These are phyloP conservation scores for Arizona elegans DNA, from an alignment of 2,113 vertebrate species.

Conservation along the genomic window DNA sequence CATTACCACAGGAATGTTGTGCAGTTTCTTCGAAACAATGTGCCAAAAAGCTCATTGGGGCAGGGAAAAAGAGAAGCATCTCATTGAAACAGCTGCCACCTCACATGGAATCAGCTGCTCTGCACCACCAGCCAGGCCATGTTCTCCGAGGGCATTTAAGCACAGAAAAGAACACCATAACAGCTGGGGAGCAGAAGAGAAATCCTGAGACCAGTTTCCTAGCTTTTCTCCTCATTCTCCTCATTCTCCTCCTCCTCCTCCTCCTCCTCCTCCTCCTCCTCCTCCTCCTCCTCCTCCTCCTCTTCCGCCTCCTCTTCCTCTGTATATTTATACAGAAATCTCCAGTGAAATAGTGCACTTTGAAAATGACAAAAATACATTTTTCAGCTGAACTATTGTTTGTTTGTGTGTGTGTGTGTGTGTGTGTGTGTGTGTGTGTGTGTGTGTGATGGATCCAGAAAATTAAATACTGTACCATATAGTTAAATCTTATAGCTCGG, in stretches of 20 bases:
- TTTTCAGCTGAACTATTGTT: background rate
- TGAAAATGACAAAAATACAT: background rate
- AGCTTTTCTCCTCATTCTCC: background rate
- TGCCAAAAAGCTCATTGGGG: background rate
- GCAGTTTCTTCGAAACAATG: background rate
- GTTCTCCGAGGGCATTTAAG: background rate
- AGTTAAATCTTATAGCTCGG: background rate
- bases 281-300: background rate
- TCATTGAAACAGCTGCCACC: background rate
- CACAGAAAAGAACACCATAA: background rate
- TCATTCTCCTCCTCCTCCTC: too few species aligned
- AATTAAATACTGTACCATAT: background rate
- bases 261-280: background rate
- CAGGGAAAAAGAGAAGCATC: background rate
- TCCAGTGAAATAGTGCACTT: background rate
- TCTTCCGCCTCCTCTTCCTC: background rate
- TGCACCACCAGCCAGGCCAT: constrained; percentile 10
- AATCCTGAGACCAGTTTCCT: background rate
- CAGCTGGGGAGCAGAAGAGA: background rate
- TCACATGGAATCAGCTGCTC: background rate
- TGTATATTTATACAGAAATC: background rate
- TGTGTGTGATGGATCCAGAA: background rate
- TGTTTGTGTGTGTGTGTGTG: background rate
- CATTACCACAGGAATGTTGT: constrained; percentile 4
- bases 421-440: background rate